Base-by-base conservation (phyloP, 92 coral and sea anemone genomes). In the Epizoanthus rinbou region DNA sequence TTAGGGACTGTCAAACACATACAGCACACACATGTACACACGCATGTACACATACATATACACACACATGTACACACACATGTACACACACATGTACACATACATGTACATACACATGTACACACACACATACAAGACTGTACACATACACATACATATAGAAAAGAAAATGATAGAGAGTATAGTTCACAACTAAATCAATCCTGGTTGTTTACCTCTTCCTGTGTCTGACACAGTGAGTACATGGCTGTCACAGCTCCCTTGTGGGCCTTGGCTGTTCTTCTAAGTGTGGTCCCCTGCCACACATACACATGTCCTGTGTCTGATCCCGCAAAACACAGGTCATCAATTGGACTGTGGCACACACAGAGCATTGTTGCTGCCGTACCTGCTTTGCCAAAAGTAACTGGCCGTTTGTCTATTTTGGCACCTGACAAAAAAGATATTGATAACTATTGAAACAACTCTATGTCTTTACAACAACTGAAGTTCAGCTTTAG, bases 321-420 rank as follows among this genome's bases (percentile, higher is more conserved):
- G 79, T 95, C 98, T 16, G 98, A 88, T 1, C 98, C 98, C 31
- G 91, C 85, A 81, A 95, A 95, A 75, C 98, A 95, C 76, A 91
- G 83, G 78, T 95, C 98, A 67, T 95, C 98, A 14, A 85, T 86
- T 18, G 98, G 91, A 87, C 98, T 95, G 88, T 95, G 98, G 74
- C 98, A 95, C 35, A 95, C 91, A 73, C 98, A 95, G 89, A 95
- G 81, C 98, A 95, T 93, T 53, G 98, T 94, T 4, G 98, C 97
- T 1, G 97, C 98, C 56, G 95, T 92, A 3, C 98, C 98, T 21
- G 98, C 98, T 70, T 95, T 95, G 66, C 98, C 98, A 76, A 94
- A 95, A 28, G 98, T 95, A 65, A 94, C 98, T 45, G 98, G 98
- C 10, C 98, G 98, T 80, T 95, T 95, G 69, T 95, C 98, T 33